phyloP scores from a whole-genome alignment of 37 sponge, comb jelly and placozoan species.

The Halisarca cf. caerulea region DNA sequence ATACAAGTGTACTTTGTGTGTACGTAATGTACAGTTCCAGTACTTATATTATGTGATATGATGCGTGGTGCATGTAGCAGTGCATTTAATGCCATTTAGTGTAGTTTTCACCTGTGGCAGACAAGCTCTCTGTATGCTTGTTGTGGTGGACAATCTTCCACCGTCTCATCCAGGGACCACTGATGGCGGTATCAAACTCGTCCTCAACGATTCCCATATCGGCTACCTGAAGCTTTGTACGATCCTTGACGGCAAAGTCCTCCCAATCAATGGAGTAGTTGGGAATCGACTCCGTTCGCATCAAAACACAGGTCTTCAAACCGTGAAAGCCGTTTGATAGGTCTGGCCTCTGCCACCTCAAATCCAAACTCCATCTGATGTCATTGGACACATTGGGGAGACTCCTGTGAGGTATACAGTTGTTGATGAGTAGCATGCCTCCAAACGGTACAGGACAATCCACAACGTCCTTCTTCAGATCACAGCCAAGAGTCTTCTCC shows the following conservation, averaged over 20 bases:
- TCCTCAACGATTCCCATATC: conserved; percentile 28
- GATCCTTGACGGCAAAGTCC: conserved; percentile 58
- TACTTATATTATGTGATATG: too few species aligned
- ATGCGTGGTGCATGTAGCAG: too few species aligned
- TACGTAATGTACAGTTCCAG: too few species aligned
- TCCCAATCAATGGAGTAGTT: conserved; percentile 69
- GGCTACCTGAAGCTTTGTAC: conserved; percentile 48
- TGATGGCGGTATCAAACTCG: conserved; percentile 80
- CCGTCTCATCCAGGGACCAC: conserved; percentile 89
- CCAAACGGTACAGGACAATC: conserved; percentile 86
- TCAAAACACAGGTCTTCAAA: conserved; percentile 55
- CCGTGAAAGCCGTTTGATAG: conserved; percentile 73
- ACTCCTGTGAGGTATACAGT: conserved; percentile 81
- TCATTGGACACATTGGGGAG: conserved; percentile 70
- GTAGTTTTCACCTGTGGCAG: too few species aligned
- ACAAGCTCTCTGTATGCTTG: conserved; percentile 66
- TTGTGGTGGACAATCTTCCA: conserved; percentile 90
- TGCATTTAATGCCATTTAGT: too few species aligned
- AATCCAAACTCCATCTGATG: conserved; percentile 85
- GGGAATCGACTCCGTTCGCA: conserved; percentile 60
- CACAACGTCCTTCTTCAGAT: conserved; percentile 66
- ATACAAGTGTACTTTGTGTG: too few species aligned
- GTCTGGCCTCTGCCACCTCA: conserved; percentile 78
- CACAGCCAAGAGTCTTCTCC: conserved; percentile 58
- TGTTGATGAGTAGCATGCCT: conserved; percentile 76